Evolutionary conservation across 2,113 vertebrate species (phyloP).

Genomic region (Rhinolophus ferrumequinum): DNA sequence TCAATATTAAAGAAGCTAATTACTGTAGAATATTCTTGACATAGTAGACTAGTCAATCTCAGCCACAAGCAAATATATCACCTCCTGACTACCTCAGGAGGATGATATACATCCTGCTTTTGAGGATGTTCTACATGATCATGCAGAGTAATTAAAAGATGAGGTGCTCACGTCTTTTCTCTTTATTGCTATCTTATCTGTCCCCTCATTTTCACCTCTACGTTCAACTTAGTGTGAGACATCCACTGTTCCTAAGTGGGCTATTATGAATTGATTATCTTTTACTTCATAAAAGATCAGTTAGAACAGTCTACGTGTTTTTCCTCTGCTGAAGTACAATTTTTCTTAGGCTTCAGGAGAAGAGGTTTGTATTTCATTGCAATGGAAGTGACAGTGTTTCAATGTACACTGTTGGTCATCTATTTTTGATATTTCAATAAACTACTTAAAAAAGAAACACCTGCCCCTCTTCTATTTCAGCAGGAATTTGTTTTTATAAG

Average conservation of each 20-base stretch:
- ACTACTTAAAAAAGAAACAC: neutral
- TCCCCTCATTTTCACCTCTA: neutral
- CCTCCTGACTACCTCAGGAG: neutral
- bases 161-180: neutral
- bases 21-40: neutral
- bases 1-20: neutral
- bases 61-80: neutral
- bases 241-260: conserved; percentile 29
- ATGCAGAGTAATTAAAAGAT: neutral
- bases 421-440: neutral
- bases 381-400: neutral
- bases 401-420: neutral
- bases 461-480: neutral
- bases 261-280: conserved; percentile 31
- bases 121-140: neutral
- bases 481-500: conserved; percentile 13
- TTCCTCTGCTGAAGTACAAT: conserved; percentile 26
- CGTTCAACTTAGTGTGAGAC: conserved; percentile 21
- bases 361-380: conserved; percentile 40
- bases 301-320: neutral
- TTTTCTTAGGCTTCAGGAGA: neutral
- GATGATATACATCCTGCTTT: neutral
- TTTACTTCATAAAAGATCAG: conserved; percentile 45
- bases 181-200: neutral
- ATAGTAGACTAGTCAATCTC: neutral